phyloP scores from a whole-genome alignment of 2,797 vertebrate species.

The Rhodeus uyekii region DNA sequence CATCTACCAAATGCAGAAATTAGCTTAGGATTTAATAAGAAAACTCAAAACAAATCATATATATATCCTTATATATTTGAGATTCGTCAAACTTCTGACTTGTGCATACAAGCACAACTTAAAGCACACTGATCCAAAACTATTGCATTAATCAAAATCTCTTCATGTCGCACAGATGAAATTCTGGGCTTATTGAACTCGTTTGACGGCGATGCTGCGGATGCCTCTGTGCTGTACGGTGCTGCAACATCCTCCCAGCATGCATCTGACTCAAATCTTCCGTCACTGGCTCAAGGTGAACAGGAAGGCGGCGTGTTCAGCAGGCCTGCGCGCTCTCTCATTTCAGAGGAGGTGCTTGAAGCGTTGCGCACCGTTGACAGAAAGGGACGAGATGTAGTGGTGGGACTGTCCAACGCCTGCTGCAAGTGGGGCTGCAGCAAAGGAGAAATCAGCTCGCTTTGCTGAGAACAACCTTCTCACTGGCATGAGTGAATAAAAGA shows the following conservation, averaged over 20 bases:
- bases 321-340: conserved; percentile 70
- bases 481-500: not conserved
- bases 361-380: conserved; percentile 76
- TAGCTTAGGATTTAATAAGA: not conserved
- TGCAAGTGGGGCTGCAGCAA: conserved; percentile 90
- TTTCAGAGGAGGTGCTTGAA: conserved; percentile 77
- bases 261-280: conserved; percentile 64
- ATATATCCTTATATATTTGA: not conserved
- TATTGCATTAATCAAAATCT: not conserved
- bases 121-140: not conserved
- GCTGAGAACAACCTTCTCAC: conserved; percentile 67
- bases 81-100: not conserved
- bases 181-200: conserved; percentile 67
- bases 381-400: conserved; percentile 77
- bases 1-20: too few species aligned
- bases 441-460: conserved; percentile 86
- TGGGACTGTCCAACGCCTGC: conserved; percentile 83
- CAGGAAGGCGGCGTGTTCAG: conserved; percentile 56
- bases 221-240: conserved; percentile 64
- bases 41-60: not conserved
- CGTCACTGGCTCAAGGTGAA: conserved; percentile 59
- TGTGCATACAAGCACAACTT: not conserved
- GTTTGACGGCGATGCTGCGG: conserved; percentile 67
- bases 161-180: conserved; percentile 58
- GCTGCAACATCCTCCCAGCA: conserved; percentile 66